Base-by-base conservation (phyloP, 92 coral and sea anemone genomes). In the Hydrozoanthus gracilis region DNA sequence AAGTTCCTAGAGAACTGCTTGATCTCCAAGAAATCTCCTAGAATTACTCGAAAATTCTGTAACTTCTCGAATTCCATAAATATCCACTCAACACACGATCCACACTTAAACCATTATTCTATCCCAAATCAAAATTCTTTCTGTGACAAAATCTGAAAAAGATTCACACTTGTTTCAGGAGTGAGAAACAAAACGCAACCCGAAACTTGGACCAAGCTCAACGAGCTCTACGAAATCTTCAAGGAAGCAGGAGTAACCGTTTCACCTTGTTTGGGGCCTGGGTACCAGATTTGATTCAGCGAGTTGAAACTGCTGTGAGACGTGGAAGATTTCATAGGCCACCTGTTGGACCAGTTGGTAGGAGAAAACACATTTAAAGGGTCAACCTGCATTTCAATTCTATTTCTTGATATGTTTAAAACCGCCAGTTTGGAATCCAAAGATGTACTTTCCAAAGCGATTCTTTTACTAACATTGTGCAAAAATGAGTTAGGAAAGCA, bases 291-390 rank as follows among this genome's bases (percentile, higher is more conserved):
- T 87, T 96, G 55, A 17, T 93, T 3, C 91, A 87, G 56, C 87
- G 82, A 62, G 83, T 96, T 11, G 93, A 93, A 69, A 92, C 94
- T 72, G 93, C 95, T 14, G 92, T 77, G 54, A 73, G 91, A 71
- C 89, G 94, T 68, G 91, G 92, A 27, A 83, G 82, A 56, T 96
- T 96, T 79, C 98, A 96, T 79, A 89, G 83, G 8, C 51, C 84
- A 35, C 99, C 99, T 6, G 93, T 92, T 64, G 99, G 99, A 8
- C 99, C 99, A 12, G 77, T 96, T 64, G 99, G 99, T 96, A 88
- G 50, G 87, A 13, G 3, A 16, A 5, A 16, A 5, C 14, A 62
- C 6, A 62, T 62, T 62, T 14, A 16, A 62, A 11, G 66, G 12
- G 12, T 60, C n/a, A 17, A 14, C 1, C n/a, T 60, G 11, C n/a